These are phyloP conservation scores for Ostrea denselamellosa DNA, from an alignment of 1,140 invertebrate genomes.

Conservation along the genomic window DNA sequence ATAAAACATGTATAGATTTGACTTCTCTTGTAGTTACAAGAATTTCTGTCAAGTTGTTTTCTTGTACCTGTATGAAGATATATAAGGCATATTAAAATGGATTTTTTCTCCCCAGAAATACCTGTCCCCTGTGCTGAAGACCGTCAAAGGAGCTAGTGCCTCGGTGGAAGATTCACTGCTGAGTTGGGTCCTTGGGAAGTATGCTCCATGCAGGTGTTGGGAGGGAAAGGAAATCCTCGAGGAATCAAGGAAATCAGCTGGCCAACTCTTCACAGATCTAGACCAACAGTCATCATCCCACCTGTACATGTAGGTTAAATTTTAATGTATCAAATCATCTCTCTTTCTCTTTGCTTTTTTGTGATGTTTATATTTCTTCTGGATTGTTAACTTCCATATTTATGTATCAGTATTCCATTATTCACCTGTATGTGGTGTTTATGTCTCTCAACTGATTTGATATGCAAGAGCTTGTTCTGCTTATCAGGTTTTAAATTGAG, in stretches of 20 bases:
- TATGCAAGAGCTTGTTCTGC: too few species aligned
- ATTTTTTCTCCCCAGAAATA: constrained; percentile 84
- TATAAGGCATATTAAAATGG: background rate
- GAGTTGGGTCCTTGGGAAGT: constrained; percentile 92
- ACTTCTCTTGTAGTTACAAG: constrained; percentile 88
- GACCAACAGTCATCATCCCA: background rate
- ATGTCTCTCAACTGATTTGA: too few species aligned
- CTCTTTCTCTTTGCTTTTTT: too few species aligned
- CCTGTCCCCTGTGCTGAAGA: constrained; percentile 91
- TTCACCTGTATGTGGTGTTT: too few species aligned
- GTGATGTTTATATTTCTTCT: too few species aligned
- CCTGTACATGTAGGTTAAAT: background rate
- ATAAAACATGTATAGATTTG: background rate
- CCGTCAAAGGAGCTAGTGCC: constrained; percentile 87
- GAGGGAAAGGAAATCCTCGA: constrained; percentile 67
- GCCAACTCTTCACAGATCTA: constrained; percentile 8
- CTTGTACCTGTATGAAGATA: too few species aligned
- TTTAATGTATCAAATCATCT: background rate
- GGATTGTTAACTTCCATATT: too few species aligned
- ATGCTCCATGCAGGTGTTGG: constrained; percentile 85
- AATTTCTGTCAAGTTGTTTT: too few species aligned
- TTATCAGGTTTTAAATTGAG: too few species aligned
- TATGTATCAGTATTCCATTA: too few species aligned
- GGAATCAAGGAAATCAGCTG: constrained; percentile 46
- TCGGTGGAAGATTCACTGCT: constrained; percentile 89